Evolutionary conservation across 2,797 vertebrate genomes (phyloP).

Genomic region (Chelmon rostratus): DNA sequence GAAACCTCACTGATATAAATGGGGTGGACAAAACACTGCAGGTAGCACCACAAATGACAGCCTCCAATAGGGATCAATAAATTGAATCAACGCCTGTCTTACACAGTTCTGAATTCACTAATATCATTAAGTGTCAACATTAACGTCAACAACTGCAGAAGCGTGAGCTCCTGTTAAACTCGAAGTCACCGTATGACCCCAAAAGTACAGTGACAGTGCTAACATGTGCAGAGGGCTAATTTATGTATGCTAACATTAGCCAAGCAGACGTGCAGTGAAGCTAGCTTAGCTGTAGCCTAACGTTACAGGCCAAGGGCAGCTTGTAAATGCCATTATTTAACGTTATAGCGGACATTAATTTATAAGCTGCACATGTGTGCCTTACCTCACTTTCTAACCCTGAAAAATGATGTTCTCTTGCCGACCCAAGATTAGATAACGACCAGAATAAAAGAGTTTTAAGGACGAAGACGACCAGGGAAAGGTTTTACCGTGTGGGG

Average conservation of each 20-base stretch:
- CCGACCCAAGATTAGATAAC: not conserved
- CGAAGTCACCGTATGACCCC: not conserved
- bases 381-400: conserved; percentile 12
- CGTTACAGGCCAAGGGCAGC: conserved; percentile 48
- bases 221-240: not conserved
- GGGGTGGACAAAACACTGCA: too few species aligned
- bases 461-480: not conserved
- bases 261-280: not conserved
- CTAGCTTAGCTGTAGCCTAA: conserved; percentile 30
- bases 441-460: not conserved
- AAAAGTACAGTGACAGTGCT: not conserved
- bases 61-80: not conserved
- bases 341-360: rapidly evolving
- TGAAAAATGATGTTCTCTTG: not conserved
- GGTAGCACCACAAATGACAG: not conserved
- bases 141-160: too few species aligned
- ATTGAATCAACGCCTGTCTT: not conserved
- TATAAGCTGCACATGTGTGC: rapidly evolving
- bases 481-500: not conserved
- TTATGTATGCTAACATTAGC: not conserved
- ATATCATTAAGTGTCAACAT: not conserved
- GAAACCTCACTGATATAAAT: not conserved
- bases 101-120: not conserved
- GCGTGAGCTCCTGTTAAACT: not conserved
- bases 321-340: rapidly evolving